Evolutionary conservation across 1,140 invertebrate species (phyloP).

Genomic region (Streblospio benedicti): DNA sequence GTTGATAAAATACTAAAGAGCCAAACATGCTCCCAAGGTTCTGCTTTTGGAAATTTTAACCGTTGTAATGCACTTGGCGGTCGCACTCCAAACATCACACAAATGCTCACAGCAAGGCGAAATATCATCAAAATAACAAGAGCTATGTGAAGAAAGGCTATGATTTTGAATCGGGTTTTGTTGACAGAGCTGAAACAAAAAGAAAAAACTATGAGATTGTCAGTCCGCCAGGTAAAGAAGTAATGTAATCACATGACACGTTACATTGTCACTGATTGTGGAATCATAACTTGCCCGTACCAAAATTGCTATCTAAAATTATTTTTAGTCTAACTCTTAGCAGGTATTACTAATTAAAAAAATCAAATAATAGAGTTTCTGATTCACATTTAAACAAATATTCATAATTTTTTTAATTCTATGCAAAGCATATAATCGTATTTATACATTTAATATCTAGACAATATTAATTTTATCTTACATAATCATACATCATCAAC

Average conservation of each 20-base stretch:
- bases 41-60: conserved; percentile 78
- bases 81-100: conserved; percentile 88
- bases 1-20: conserved; percentile 73
- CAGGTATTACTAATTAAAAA: too few species aligned
- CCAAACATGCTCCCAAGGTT: conserved; percentile 93
- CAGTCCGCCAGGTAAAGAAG: neutral
- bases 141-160: conserved; percentile 84
- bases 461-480: too few species aligned
- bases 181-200: conserved; percentile 72
- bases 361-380: too few species aligned
- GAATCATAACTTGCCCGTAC: too few species aligned
- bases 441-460: too few species aligned
- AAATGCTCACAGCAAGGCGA: conserved; percentile 80
- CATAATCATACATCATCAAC: too few species aligned
- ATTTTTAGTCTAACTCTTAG: too few species aligned
- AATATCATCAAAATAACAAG: conserved; percentile 82
- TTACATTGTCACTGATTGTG: too few species aligned
- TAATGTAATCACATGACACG: neutral
- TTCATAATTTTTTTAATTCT: too few species aligned
- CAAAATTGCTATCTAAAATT: too few species aligned
- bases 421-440: too few species aligned
- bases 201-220: neutral
- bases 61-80: conserved; percentile 61
- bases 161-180: conserved; percentile 83
- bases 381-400: too few species aligned